Percentiles rank a stretch among this genome's conserved stretches.
Conservation (phyloP, 2,888 invertebrate genomes). For the Drosophila subquinaria region DNA sequence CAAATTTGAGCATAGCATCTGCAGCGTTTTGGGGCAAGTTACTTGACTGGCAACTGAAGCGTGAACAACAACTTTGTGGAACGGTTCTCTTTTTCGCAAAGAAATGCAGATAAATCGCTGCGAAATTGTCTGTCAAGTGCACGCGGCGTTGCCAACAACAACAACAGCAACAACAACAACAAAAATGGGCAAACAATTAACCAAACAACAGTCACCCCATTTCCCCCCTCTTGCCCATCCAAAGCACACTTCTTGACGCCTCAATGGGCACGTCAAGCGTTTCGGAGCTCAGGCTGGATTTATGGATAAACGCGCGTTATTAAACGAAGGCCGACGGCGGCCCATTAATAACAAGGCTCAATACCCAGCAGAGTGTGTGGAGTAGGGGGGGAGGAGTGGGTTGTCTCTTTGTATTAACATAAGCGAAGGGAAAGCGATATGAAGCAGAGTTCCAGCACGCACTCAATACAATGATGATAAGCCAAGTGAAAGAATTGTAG, state of each 20-base stretch:
- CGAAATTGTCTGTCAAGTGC: conserved; percentile 70
- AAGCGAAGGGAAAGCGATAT: not conserved
- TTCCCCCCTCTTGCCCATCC: not conserved
- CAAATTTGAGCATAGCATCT: conserved; percentile 13
- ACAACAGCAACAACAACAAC: conserved; percentile 16
- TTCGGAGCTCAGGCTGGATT: conserved; percentile 54
- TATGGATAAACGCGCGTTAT: conserved; percentile 66
- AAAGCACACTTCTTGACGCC: conserved; percentile 40
- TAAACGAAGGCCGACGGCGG: conserved; percentile 60
- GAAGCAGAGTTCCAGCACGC: conserved; percentile 14
- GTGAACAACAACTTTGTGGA: conserved; percentile 19
- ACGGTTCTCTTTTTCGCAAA: conserved; percentile 4
- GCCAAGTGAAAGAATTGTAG: conserved; percentile 34
- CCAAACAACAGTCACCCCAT: conserved; percentile 24
- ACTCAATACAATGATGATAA: conserved; percentile 19
- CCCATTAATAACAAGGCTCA: conserved; percentile 58
- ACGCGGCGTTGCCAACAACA: conserved; percentile 36
- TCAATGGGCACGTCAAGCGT: conserved; percentile 58
- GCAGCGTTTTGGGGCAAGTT: conserved; percentile 20
- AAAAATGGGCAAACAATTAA: conserved; percentile 57
- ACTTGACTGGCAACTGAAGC: conserved; percentile 33
- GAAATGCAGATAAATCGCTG: conserved; percentile 59
- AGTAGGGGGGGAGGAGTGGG: not conserved
- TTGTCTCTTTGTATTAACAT: conserved; percentile 26
- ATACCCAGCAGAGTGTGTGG: conserved; percentile 2